Evolutionary conservation across 1,140 invertebrate genomes (phyloP).

Genomic region (Carcinoscorpius rotundicauda): DNA sequence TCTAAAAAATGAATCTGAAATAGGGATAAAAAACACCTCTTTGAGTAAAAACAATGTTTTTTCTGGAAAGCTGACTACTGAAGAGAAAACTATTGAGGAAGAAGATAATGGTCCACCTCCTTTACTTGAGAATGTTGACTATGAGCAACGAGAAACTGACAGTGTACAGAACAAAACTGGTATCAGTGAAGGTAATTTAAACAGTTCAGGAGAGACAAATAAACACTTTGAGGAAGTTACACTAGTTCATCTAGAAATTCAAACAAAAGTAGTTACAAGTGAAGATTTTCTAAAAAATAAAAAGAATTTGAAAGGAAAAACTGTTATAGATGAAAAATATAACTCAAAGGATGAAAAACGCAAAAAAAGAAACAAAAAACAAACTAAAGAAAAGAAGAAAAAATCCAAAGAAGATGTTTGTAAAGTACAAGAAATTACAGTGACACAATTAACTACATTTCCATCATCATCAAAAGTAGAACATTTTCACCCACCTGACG

Average conservation of each 20-base stretch:
- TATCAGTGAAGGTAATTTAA: too few species aligned
- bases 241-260: constrained; percentile 22
- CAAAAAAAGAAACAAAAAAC: constrained; percentile 38
- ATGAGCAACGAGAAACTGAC: too few species aligned
- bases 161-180: too few species aligned
- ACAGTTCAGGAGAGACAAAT: constrained; percentile 28
- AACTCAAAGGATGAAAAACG: constrained; percentile 20
- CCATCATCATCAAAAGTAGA: background rate
- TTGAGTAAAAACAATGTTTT: too few species aligned
- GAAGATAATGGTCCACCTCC: constrained; percentile 5
- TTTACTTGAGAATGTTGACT: too few species aligned
- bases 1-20: constrained; percentile 11
- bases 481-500: constrained; percentile 6
- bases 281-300: constrained; percentile 29
- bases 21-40: constrained; percentile 11
- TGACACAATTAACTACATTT: too few species aligned
- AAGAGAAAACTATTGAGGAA: constrained; percentile 8
- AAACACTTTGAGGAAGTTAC: too few species aligned
- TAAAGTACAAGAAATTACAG: too few species aligned
- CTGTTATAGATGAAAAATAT: constrained; percentile 1
- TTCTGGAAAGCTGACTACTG: too few species aligned
- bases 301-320: constrained; percentile 43
- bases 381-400: constrained; percentile 22
- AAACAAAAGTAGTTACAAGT: constrained; percentile 25
- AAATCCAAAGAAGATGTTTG: constrained; percentile 9